Conservation (phyloP, 2,888 invertebrate species). For the Pyrrhosoma nymphula region DNA sequence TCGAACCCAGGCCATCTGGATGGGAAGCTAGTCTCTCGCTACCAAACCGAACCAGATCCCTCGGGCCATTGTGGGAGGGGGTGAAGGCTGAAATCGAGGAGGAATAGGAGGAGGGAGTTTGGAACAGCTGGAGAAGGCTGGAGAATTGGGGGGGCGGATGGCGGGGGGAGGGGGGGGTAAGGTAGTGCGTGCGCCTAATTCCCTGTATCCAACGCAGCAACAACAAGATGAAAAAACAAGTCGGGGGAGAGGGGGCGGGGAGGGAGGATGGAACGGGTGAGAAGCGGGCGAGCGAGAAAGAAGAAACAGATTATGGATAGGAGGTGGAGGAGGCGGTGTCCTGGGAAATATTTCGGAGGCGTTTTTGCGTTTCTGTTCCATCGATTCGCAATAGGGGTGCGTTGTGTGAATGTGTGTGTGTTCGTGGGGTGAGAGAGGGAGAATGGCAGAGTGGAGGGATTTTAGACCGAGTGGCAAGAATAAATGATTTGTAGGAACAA, state of each 20-base stretch:
- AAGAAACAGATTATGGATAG: slow-evolving; percentile 20
- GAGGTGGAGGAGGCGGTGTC: not conserved
- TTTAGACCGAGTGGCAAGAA: not conserved
- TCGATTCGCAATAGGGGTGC: not conserved
- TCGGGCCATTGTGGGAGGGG: too few species aligned
- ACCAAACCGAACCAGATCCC: too few species aligned
- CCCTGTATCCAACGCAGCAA: slow-evolving; percentile 37
- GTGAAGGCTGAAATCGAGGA: not conserved
- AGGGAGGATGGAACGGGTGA: not conserved
- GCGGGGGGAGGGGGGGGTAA: not conserved
- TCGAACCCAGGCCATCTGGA: too few species aligned
- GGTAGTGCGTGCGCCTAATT: slow-evolving; percentile 56
- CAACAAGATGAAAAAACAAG: slow-evolving; percentile 41
- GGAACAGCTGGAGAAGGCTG: not conserved
- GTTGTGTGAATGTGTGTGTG: too few species aligned
- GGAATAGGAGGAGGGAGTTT: not conserved
- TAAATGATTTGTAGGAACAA: slow-evolving; percentile 36
- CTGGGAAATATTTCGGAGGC: slow-evolving; percentile 60
- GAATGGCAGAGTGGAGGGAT: not conserved
- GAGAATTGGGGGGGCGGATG: too few species aligned
- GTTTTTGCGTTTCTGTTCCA: not conserved
- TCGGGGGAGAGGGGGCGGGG: not conserved
- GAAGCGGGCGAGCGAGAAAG: not conserved
- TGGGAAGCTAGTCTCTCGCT: too few species aligned
- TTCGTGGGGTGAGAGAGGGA: not conserved